Evolutionary conservation across 1,140 invertebrate genomes (phyloP), one percentile per base, ranked within the genome.

Genomic region (Diorhabda elongata): DNA sequence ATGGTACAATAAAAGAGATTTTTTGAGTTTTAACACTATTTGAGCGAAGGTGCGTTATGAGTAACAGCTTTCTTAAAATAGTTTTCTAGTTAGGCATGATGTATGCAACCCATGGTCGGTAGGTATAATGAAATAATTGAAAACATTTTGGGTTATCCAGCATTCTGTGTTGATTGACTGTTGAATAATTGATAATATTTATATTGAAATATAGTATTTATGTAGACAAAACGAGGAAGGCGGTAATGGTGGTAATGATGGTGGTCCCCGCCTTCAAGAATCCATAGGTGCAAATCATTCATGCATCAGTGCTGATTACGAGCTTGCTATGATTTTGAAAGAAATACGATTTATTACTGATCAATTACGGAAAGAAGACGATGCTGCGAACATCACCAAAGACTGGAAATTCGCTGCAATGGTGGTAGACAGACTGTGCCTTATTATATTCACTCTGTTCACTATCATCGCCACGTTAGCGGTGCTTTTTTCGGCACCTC

Each of bases 351-450:
- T 97, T 83, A 98, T 99, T 77, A 97, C 95, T 8, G 87, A 88
- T 75, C 88, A 92, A 71, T 93, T 96, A 90, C 90, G 91, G 77
- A 94, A 95, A 80, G 89, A 92, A 63, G 94, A 97, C 77, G 92
- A 95, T 73, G 91, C 93, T 76, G 89, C 91, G n/a, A 94, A 96
- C 78, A 86, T 96, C 60, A 94, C 95, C 71, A 93, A 90, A 81
- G 97, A 99, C 82, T 99, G 98, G 98, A 98, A 98, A 82, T 99
- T 99, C 83, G 97, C 98, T 65, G 97, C 97, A 71, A 95, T 98
- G 95, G 97, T 99, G 75, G 95, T 99, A 77, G 97, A 99, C 85
- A 91, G 97, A 84, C 91, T 98, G 82, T 98, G 97, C 86, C 88
- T 99, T 82, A 94, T 97, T 83, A 90, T 97, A 80, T 99, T 99